Evolutionary conservation across 2,888 invertebrate species (phyloP).

Genomic region (Mimumesa dahlbomi): DNA sequence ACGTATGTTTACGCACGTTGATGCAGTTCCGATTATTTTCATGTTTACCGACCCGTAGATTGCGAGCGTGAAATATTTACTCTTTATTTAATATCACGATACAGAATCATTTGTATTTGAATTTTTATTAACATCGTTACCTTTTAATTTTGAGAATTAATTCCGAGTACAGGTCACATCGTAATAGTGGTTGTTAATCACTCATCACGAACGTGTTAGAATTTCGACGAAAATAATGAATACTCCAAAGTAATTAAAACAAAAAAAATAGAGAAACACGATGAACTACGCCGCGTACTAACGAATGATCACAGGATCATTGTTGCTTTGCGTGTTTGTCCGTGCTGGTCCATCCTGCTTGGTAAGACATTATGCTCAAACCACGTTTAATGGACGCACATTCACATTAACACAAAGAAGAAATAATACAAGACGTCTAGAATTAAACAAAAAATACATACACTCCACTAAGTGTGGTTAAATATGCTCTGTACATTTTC

Average conservation of each 20-base stretch:
- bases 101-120: too few relatives aligned
- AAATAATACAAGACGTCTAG: not conserved
- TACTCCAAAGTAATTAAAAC: too few relatives aligned
- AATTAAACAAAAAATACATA: too few relatives aligned
- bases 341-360: slow-evolving; percentile 70
- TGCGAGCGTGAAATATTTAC: slow-evolving; percentile 17
- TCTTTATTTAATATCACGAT: not conserved
- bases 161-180: not conserved
- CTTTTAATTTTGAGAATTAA: not conserved
- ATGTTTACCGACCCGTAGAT: slow-evolving; percentile 32
- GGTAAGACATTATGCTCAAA: slow-evolving; percentile 65
- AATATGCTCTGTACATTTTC: slow-evolving; percentile 46
- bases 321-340: slow-evolving; percentile 72
- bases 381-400: slow-evolving; percentile 32
- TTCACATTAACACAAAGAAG: not conserved
- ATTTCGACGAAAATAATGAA: not conserved
- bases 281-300: slow-evolving; percentile 56
- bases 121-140: not conserved
- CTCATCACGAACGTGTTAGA: slow-evolving; percentile 13
- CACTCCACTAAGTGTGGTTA: slow-evolving; percentile 35
- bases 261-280: slow-evolving; percentile 22
- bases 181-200: slow-evolving; percentile 32
- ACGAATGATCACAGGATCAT: slow-evolving; percentile 69
- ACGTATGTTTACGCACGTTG: slow-evolving; percentile 41
- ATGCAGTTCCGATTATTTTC: slow-evolving; percentile 18